phyloP scores from a whole-genome alignment of 2,797 vertebrate genomes.

The Phalloptychus januarius region DNA sequence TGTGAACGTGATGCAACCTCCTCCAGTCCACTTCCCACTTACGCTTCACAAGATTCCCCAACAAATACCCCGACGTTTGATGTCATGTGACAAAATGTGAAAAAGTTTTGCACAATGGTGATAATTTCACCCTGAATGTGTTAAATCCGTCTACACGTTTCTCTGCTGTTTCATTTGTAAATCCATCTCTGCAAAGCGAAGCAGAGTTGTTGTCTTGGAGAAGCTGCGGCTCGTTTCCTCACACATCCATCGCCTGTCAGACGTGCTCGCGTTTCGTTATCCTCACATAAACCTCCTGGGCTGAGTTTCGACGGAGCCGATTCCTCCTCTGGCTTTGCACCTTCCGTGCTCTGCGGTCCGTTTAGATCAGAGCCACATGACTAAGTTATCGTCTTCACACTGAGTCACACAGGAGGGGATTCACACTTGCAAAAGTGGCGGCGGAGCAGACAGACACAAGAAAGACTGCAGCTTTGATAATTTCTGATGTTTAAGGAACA shows the following conservation, averaged over 20 bases:
- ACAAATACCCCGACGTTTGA: background rate
- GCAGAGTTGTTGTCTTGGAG: background rate
- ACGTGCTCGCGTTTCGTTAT: conserved; percentile 36
- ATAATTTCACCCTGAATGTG: background rate
- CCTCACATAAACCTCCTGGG: conserved; percentile 39
- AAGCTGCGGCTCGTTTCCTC: conserved; percentile 14
- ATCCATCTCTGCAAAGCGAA: background rate
- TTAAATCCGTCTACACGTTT: background rate
- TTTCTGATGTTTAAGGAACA: conserved; percentile 57
- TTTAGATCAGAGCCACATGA: conserved; percentile 42
- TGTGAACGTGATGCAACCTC: background rate
- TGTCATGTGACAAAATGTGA: background rate
- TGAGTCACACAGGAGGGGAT: conserved; percentile 49
- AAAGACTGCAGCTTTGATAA: conserved; percentile 55
- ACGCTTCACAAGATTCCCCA: background rate
- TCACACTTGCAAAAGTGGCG: conserved; percentile 46
- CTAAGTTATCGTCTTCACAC: conserved; percentile 43
- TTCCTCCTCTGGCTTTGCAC: conserved; percentile 57
- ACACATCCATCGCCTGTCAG: conserved; percentile 25
- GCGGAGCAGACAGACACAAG: conserved; percentile 40
- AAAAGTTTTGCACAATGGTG: background rate
- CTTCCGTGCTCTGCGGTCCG: conserved; percentile 28
- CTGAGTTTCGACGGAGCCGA: conserved; percentile 45
- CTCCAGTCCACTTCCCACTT: background rate
- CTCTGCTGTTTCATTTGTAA: background rate